Conservation (phyloP, 2,113 vertebrate genomes). For the Monarcha castaneiventris region DNA sequence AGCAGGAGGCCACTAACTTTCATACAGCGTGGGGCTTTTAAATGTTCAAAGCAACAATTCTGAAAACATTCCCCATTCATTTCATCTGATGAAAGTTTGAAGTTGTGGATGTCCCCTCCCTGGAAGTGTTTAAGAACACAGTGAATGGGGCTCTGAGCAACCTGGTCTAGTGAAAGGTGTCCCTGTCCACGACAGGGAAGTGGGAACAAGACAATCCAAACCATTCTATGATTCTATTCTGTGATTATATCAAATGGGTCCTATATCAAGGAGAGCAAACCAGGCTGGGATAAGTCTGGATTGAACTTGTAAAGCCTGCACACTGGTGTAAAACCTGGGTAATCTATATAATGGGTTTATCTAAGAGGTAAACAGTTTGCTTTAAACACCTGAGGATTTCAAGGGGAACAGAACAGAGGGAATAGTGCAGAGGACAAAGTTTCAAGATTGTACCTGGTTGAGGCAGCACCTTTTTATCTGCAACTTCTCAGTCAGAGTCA, state of each 20-base stretch:
- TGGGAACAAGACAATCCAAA: neutral
- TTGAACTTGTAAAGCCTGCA: neutral
- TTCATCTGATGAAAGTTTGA: neutral
- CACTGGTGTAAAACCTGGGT: neutral
- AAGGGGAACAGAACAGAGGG: neutral
- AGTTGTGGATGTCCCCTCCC: neutral
- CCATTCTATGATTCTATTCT: neutral
- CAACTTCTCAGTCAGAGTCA: neutral
- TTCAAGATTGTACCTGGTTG: neutral
- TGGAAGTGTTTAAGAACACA: neutral
- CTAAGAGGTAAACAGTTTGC: neutral
- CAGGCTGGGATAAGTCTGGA: neutral
- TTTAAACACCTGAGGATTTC: neutral
- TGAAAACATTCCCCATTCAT: neutral
- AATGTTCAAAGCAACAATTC: neutral
- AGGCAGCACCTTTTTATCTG: neutral
- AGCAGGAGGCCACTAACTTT: neutral
- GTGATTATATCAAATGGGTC: neutral
- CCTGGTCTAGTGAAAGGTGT: neutral
- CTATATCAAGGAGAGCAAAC: neutral
- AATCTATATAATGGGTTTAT: neutral
- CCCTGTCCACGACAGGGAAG: neutral
- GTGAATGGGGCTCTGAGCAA: neutral
- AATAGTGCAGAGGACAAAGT: neutral
- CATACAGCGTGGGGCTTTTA: neutral